Evolutionary conservation across 2,113 vertebrate species (phyloP), one percentile per base, ranked within the genome.

Genomic region (Rhinichthys klamathensis): DNA sequence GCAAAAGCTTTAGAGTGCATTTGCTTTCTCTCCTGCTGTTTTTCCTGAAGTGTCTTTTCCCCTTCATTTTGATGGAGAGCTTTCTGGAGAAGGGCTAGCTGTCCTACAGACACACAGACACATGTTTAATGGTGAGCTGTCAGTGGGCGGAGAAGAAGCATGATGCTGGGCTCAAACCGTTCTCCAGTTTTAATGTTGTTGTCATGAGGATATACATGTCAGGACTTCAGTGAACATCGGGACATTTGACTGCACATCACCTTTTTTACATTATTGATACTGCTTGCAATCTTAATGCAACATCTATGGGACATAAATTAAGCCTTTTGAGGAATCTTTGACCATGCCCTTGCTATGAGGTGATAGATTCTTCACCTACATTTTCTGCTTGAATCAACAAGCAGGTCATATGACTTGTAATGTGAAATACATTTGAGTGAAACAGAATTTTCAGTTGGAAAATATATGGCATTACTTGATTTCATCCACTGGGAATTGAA

Each of bases 1-100:
- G 69, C 75, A 88, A 74, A 85, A 27, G 67, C 35, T 73, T 70
- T 73, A 32, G 85, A 77, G 75, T 65, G 35, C 27, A 30, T 77
- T 73, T 78, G 76, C 78, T 74, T 74, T 84, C 49, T 69, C 35
- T 44, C 80, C 35, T 9, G 35, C 67, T 79, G 3, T 78, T 35
- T 73, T 61, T 86, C 32, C 32, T 77, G 32, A 81, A 84, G 77
- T 83, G 70, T 81, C 84, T 80, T 86, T 35, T 51, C 65, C 32
- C 60, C 60, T 32, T 75, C 32, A 67, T 25, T 74, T 77, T 86
- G 82, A 77, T 81, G 38, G 30, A 80, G 80, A 77, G 46, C 65
- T 61, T 63, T 49, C 30, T 38, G 46, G 21, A 32, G 65, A 82
- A 82, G 51, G n/a, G 60, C 2, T 77, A 38, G 30, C 63, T 72